Percentiles rank a stretch among this genome's conserved stretches.
Conservation (phyloP, 2,113 vertebrate species). For the Vulpes lagopus region DNA sequence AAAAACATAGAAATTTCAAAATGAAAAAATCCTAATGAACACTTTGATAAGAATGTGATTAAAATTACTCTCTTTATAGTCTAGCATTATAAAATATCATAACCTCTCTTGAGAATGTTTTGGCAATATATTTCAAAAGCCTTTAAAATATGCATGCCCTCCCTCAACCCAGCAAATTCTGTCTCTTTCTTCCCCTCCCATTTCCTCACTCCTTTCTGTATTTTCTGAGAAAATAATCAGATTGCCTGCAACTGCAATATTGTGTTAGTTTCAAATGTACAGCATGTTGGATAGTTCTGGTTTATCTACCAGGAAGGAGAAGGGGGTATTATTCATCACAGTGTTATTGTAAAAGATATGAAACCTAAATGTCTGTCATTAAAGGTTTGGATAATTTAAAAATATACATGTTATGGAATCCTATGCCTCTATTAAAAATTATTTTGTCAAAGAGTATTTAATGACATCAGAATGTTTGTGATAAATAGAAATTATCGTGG, state of each 20-base stretch:
- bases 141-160: not conserved
- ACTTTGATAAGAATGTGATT: not conserved
- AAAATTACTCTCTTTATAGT: constrained; percentile 9
- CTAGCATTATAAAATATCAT: constrained; percentile 16
- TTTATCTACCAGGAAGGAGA: not conserved
- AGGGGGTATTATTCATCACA: not conserved
- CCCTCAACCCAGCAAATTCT: not conserved
- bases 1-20: not conserved
- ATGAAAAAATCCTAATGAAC: not conserved
- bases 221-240: constrained; percentile 17
- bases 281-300: no score
- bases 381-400: constrained; percentile 12
- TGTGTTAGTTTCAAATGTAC: no score
- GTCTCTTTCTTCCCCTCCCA: not conserved
- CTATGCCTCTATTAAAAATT: not conserved
- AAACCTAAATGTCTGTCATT: constrained; percentile 28
- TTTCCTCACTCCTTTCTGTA: not conserved
- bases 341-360: not conserved
- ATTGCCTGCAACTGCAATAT: not conserved
- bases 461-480: not conserved
- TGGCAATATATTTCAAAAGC: constrained; percentile 8
- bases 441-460: constrained; percentile 13
- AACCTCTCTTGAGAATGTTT: not conserved
- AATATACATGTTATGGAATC: not conserved
- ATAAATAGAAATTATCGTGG: constrained; percentile 37